Conservation (phyloP, 2,113 vertebrate species). For the Serilophus lunatus region DNA sequence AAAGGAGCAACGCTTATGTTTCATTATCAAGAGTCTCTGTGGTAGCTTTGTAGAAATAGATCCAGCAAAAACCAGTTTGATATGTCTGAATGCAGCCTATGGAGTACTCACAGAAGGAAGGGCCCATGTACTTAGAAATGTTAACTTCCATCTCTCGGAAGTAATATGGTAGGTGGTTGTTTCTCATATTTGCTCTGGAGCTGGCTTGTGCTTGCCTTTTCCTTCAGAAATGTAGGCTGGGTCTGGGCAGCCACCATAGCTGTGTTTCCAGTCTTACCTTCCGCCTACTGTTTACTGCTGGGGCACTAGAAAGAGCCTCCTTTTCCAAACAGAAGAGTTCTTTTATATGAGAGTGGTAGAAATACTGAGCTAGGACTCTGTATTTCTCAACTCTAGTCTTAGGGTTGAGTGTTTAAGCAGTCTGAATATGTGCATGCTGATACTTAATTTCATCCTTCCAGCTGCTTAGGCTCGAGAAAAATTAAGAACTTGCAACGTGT, state of each 20-base stretch:
- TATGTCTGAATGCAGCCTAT: neutral
- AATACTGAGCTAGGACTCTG: neutral
- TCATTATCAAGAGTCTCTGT: neutral
- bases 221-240: neutral
- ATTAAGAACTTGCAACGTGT: neutral
- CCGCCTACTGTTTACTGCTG: neutral
- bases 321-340: neutral
- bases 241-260: neutral
- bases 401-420: neutral
- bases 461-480: neutral
- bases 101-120: neutral
- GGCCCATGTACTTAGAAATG: fast-evolving
- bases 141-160: neutral
- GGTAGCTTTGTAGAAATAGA: neutral
- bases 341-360: neutral
- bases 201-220: neutral
- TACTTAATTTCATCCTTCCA: neutral
- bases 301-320: neutral
- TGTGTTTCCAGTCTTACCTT: neutral
- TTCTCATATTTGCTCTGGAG: neutral
- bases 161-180: neutral
- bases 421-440: neutral
- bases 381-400: neutral
- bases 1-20: neutral
- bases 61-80: neutral